phyloP scores from a whole-genome alignment of 1,140 invertebrate species.

The Zaprionus tsacasi region DNA sequence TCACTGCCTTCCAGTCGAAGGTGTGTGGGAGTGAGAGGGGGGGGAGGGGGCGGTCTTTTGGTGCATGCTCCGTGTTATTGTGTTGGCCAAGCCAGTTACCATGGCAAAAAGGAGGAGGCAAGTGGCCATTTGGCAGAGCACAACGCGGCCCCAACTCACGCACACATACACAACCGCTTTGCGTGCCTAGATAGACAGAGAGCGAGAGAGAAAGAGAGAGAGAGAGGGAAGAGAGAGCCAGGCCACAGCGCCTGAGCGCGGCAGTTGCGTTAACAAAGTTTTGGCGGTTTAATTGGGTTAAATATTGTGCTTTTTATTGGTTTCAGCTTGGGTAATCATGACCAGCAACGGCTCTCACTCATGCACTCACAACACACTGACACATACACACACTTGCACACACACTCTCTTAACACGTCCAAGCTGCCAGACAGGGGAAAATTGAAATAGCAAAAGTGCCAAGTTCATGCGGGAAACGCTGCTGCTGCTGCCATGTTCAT shows the following conservation, averaged over 20 bases:
- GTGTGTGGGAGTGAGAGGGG: constrained; percentile 11
- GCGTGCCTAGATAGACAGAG: constrained; percentile 40
- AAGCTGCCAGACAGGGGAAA: constrained; percentile 11
- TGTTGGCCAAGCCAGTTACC: constrained; percentile 71
- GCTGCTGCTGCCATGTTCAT: constrained; percentile 19
- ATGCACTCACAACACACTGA: not conserved
- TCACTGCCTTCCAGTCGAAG: constrained; percentile 12
- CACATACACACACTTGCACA: not conserved
- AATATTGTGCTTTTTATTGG: constrained; percentile 70
- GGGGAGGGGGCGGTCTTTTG: constrained; percentile 41
- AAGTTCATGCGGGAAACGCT: constrained; percentile 37
- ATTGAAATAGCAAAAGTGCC: constrained; percentile 65
- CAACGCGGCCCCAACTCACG: too few species aligned
- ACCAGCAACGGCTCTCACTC: constrained; percentile 1
- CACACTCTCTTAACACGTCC: not conserved
- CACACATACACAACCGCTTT: constrained; percentile 30
- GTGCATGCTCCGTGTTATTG: constrained; percentile 81
- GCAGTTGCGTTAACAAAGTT: constrained; percentile 60
- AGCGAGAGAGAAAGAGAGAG: not conserved
- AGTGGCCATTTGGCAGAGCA: constrained; percentile 48
- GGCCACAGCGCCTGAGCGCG: constrained; percentile 31
- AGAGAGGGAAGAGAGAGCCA: too few species aligned
- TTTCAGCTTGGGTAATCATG: constrained; percentile 51
- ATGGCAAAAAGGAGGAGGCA: constrained; percentile 45
- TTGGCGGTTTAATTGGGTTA: constrained; percentile 72